Percentiles rank a stretch among this genome's conserved stretches.
These are phyloP conservation scores for Eupeodes luniger DNA, from an alignment of 2,888 invertebrate species.

Conservation along the genomic window DNA sequence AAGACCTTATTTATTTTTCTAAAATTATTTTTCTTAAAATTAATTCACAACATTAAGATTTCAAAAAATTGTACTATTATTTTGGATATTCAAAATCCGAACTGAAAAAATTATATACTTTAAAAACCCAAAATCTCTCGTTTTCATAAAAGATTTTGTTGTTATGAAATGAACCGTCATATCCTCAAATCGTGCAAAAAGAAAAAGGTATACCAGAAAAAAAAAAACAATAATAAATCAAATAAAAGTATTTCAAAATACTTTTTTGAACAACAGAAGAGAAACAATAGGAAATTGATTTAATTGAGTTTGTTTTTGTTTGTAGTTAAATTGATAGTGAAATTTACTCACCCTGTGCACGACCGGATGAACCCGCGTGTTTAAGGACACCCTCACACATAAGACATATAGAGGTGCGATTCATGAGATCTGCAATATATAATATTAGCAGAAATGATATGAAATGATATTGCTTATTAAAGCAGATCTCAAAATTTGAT, in stretches of 20 bases:
- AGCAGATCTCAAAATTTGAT: constrained; percentile 27
- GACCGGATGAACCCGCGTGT: constrained; percentile 41
- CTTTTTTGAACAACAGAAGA: not conserved
- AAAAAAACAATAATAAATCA: not conserved
- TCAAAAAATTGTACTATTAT: too few species aligned
- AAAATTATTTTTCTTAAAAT: too few species aligned
- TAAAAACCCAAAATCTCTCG: not conserved
- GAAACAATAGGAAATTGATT: not conserved
- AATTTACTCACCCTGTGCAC: constrained; percentile 60
- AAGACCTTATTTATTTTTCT: too few species aligned
- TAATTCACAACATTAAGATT: too few species aligned
- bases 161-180: not conserved
- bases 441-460: constrained; percentile 50
- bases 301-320: not conserved
- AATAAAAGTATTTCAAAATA: not conserved
- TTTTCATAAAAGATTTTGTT: not conserved
- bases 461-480: not conserved
- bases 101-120: too few species aligned
- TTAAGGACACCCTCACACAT: constrained; percentile 55
- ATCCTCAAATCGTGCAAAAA: constrained; percentile 1
- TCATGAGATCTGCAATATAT: constrained; percentile 60
- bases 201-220: not conserved
- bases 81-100: too few species aligned
- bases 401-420: constrained; percentile 55
- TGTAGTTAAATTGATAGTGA: constrained; percentile 24